Conservation (phyloP, 2,888 invertebrate genomes). For the Tetramorium bicarinatum region DNA sequence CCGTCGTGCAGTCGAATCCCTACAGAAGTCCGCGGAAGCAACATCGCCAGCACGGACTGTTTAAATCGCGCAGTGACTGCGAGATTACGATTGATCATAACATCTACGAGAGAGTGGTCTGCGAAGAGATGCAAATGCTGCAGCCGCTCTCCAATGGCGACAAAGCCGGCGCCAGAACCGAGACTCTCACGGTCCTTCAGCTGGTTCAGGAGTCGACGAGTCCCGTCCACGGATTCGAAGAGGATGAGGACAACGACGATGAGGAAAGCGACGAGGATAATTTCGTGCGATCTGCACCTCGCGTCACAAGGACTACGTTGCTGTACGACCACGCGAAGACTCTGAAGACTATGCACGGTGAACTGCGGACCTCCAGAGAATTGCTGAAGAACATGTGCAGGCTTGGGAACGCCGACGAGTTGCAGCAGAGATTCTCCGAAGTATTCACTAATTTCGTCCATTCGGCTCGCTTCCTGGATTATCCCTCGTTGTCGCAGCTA, state of each 20-base stretch:
- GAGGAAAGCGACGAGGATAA: conserved; percentile 60
- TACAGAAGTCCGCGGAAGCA: conserved; percentile 86
- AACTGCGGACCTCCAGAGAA: conserved; percentile 91
- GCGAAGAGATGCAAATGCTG: conserved; percentile 91
- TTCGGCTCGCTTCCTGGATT: conserved; percentile 90
- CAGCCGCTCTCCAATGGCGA: conserved; percentile 92
- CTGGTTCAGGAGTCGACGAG: conserved; percentile 87
- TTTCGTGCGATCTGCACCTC: conserved; percentile 14
- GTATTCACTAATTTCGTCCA: conserved; percentile 90
- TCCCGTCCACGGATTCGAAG: conserved; percentile 78
- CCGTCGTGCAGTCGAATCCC: conserved; percentile 92
- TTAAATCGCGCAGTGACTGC: conserved; percentile 92
- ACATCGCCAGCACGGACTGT: conserved; percentile 88
- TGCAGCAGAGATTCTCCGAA: conserved; percentile 89
- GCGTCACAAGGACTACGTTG: conserved; percentile 88
- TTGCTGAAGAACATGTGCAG: conserved; percentile 91
- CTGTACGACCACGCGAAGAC: conserved; percentile 91
- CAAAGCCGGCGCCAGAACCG: conserved; percentile 91
- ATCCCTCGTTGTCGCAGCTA: conserved; percentile 90
- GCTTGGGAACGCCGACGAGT: conserved; percentile 87
- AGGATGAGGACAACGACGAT: conserved; percentile 82
- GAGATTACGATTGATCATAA: conserved; percentile 92
- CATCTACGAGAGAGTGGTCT: conserved; percentile 91
- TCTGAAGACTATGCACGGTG: conserved; percentile 90
- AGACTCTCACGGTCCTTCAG: conserved; percentile 88